Base-by-base conservation (phyloP, 2,113 vertebrate genomes). In the Otis tarda region DNA sequence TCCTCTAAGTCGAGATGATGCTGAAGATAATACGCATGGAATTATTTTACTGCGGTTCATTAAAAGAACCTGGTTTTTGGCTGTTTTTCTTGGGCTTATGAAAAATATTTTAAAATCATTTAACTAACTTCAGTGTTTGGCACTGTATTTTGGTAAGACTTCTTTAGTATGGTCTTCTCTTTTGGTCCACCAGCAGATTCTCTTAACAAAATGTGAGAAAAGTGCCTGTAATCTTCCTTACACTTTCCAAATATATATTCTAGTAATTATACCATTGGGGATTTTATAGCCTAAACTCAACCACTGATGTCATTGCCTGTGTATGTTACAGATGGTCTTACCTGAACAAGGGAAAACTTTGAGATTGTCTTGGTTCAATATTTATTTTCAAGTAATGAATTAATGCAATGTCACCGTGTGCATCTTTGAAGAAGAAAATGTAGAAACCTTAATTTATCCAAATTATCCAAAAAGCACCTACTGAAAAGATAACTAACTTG, bases 281-380 rank as follows among this genome's bases (percentile, higher is more conserved):
- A 35, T 61, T 89, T 65, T 15, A 47, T 3, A 93, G n/a, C 24
- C 19, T 55, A n/a, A 77, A 2, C 45, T 75, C n/a, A 41, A 7
- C 33, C 45, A 4, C n/a, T 43, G 22, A 0, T 73, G 5, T 39
- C 7, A 5, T 5, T 1, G 0, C 41, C 25, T 63, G 41, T 50
- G 65, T 53, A 22, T 77, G 25, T 33, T 55, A 6, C 1, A 24
- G 50, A 7, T 49, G 52, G 2, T 41, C 22, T 73, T 47, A 69
- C 12, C 27, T 25, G 18, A 70, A 47, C 14, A 45, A 6, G 4
- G 23, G 50, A 35, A 67, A 68, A 30, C 9, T 57, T 65, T 22
- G 37, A 49, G 47, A 33, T 78, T 59, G n/a, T 35, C 28, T 89
- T 27, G 22, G 27, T 70, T 91, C 49, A 14, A 0, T 57, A 23